phyloP scores from a whole-genome alignment of 2,797 vertebrate genomes.

The Caiman crocodilus region DNA sequence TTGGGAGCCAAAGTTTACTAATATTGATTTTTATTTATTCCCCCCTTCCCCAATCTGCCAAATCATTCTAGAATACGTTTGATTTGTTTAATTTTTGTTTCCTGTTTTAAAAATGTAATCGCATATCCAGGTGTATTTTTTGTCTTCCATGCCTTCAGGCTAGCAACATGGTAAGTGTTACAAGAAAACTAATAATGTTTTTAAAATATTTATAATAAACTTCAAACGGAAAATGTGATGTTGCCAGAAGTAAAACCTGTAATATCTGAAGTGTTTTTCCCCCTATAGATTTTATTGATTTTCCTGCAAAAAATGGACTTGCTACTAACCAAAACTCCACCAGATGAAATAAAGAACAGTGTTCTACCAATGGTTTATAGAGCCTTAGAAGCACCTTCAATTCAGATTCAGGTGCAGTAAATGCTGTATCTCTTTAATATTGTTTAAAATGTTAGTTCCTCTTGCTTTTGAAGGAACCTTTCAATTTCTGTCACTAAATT shows the following conservation, averaged over 20 bases:
- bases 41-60: neutral
- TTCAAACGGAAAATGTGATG: neutral
- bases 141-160: constrained; percentile 95
- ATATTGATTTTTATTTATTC: neutral
- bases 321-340: constrained; percentile 95
- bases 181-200: constrained; percentile 54
- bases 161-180: constrained; percentile 99
- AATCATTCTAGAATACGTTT: neutral
- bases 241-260: constrained; percentile 14
- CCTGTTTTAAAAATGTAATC: constrained; percentile 65
- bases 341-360: constrained; percentile 96
- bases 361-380: constrained; percentile 98
- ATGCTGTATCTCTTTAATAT: neutral
- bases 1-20: neutral
- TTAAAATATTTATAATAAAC: constrained; percentile 16
- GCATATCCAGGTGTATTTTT: constrained; percentile 78
- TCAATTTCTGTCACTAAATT: neutral
- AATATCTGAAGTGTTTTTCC: constrained; percentile 25
- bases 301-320: constrained; percentile 99
- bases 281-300: constrained; percentile 93
- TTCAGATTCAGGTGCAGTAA: constrained; percentile 94
- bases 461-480: neutral
- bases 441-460: neutral
- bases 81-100: constrained; percentile 38
- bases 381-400: constrained; percentile 96